A percentile compares a stretch with the other conserved stretches of the same genome.
Evolutionary conservation across 2,888 invertebrate species (phyloP).

Genomic region (Bombylius major): DNA sequence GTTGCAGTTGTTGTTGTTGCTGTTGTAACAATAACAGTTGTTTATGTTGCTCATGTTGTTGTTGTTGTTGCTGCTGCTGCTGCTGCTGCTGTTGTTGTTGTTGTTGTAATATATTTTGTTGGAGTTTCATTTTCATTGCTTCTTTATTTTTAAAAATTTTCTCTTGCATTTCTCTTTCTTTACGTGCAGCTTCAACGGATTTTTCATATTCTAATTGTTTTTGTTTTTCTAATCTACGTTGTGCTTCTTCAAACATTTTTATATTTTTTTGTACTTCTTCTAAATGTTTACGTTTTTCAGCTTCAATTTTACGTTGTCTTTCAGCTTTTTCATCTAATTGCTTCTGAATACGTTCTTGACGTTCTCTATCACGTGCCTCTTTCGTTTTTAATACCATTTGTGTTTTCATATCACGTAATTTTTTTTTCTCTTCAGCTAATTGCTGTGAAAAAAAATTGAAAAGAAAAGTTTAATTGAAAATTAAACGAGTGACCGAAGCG

Average conservation of each 20-base stretch:
- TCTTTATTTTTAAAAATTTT: constrained; percentile 24
- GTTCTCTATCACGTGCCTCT: background rate
- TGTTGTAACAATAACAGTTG: constrained; percentile 10
- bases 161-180: constrained; percentile 26
- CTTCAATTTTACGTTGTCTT: constrained; percentile 11
- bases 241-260: constrained; percentile 9
- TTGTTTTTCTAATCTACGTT: constrained; percentile 15
- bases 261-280: constrained; percentile 2
- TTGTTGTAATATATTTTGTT: background rate
- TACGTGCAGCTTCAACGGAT: constrained; percentile 19
- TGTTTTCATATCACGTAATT: background rate
- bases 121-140: constrained; percentile 11
- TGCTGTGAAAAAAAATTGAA: background rate
- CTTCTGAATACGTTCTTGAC: background rate
- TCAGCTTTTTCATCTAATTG: constrained; percentile 6
- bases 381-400: background rate
- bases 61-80: constrained; percentile 19
- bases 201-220: constrained; percentile 13
- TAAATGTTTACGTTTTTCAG: background rate
- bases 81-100: constrained; percentile 13
- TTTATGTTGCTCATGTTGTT: constrained; percentile 17
- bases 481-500: too few relatives aligned
- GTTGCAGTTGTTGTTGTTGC: constrained; percentile 16
- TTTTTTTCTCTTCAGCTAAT: background rate
- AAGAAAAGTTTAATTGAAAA: background rate